Conservation (phyloP, 1,140 invertebrate genomes). For the Aphaenogaster floridana region DNA sequence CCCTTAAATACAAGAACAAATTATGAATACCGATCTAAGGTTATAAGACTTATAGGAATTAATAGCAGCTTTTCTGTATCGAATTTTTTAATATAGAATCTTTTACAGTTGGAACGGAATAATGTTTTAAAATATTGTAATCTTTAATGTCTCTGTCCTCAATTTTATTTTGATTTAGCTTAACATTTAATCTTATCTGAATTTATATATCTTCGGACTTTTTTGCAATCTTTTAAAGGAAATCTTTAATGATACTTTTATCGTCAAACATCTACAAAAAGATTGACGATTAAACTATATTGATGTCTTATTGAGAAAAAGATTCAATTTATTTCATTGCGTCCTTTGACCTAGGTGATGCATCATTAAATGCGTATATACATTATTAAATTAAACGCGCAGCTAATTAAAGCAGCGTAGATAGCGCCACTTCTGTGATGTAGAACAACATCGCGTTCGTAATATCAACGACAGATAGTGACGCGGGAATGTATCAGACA, state of each 20-base stretch:
- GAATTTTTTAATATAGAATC: too few relatives aligned
- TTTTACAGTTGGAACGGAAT: too few relatives aligned
- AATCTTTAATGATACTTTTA: not conserved
- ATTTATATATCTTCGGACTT: too few relatives aligned
- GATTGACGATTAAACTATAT: not conserved
- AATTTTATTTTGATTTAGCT: too few relatives aligned
- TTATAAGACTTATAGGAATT: too few relatives aligned
- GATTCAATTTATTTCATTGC: not conserved
- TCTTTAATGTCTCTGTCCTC: too few relatives aligned
- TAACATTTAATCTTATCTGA: too few relatives aligned
- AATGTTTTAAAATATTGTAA: too few relatives aligned
- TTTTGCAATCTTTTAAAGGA: too few relatives aligned
- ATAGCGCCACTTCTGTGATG: not conserved
- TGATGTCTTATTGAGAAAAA: not conserved
- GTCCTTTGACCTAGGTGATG: not conserved
- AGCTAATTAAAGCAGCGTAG: not conserved
- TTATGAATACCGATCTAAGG: too few relatives aligned
- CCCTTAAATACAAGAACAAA: too few relatives aligned
- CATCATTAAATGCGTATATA: not conserved
- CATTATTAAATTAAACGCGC: constrained; percentile 1
- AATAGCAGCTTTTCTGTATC: too few relatives aligned
- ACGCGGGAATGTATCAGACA: not conserved
- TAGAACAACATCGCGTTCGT: not conserved
- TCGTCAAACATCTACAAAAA: not conserved
- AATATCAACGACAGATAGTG: not conserved